Base-by-base conservation (phyloP, 2,888 invertebrate species). In the Agriopis marginaria region DNA sequence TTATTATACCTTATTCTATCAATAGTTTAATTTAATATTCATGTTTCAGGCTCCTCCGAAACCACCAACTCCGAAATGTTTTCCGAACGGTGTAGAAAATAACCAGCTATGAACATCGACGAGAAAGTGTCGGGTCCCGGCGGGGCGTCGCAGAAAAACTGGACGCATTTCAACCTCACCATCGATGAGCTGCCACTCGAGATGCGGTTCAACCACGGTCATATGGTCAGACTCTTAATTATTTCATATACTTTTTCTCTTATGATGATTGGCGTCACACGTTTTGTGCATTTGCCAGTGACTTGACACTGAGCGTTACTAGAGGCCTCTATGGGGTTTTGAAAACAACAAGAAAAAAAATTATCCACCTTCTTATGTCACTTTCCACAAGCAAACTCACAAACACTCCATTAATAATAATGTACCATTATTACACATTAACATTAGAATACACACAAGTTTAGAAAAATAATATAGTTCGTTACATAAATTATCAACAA, bases 131-230 rank as follows among this genome's bases (percentile, higher is more conserved):
- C 93, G 14, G 93, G 93, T 59, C 90, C 93, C n/a, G 93, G 93
- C 0, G 94, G 93, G 70, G 92, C 91, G 47, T 89, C 90, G 7
- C 93, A 94, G 74, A 90, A 88, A 72, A 92, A 92, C 82, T 94
- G 94, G 93, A 87, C 91, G 0, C 91, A 90, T 75, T 78, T 88
- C 60, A 93, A 92, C 75, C 79, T 80, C 8, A 91, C 82, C 54
- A 77, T 79, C 66, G 86, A 89, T 63, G 91, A 91, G 69, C 81
- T 97, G 69, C 96, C 97, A 0, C 86, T 95, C 59, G 97, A 98
- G 80, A 98, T 98, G 98, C 93, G 95, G 47, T 98, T 98, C 87
- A 98, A 98, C 86, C 96, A 97, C 75, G 98, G 97, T 0, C 97
- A 98, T 85, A 93, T 96, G 82, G 95, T 62, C 10, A 62, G 62